Base-by-base conservation (phyloP, 2,113 vertebrate genomes). In the Empidonax traillii region DNA sequence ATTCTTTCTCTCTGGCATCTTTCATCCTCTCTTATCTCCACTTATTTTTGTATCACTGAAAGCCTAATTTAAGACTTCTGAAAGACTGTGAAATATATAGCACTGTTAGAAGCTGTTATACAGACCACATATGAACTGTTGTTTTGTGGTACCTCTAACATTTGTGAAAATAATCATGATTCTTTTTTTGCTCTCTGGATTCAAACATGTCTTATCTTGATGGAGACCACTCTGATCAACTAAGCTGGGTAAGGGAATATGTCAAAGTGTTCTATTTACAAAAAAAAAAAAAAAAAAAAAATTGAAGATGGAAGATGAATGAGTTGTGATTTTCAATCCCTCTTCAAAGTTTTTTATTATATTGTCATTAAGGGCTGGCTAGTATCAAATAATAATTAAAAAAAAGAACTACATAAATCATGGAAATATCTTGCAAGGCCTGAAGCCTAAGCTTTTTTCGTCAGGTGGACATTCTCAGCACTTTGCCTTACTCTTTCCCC, bases 211-310 rank as follows among this genome's bases (percentile, higher is more conserved):
- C 30, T 76, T 17, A 15, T 49, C 14, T 65, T 82, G 37, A 61
- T 46, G 30, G 9, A 23, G 25, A 51, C 21, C 46, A 18, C 20
- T 77, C 5, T 55, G 69, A 84, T 30, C 30, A 67, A n/a, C 18
- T n/a, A 77, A 22, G 14, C n/a, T 59, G 14, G 41, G 28, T 87
- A 59, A 85, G 23, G 4, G 6, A 2, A 7, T 0, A 1, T 71
- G 33, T 53, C n/a, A 58, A 88, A 53, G 4, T 23, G 14, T 55
- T 55, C 47, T 30, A 67, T 43, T 55, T 16, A 27, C 27, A 46
- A 58, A 88, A 88, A 66, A 22, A 1, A 1, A 15, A 49, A 25
- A 13, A 30, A 22, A 20, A 47, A 56, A 71, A 41, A 39, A 39
- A 39, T 39, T 39, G 39, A 39, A 39, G 39, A 2, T 15, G 12